A percentile compares a stretch with the other conserved stretches of the same genome.
Conservation (phyloP, 2,888 invertebrate genomes). For the Callyntrura sp. region DNA sequence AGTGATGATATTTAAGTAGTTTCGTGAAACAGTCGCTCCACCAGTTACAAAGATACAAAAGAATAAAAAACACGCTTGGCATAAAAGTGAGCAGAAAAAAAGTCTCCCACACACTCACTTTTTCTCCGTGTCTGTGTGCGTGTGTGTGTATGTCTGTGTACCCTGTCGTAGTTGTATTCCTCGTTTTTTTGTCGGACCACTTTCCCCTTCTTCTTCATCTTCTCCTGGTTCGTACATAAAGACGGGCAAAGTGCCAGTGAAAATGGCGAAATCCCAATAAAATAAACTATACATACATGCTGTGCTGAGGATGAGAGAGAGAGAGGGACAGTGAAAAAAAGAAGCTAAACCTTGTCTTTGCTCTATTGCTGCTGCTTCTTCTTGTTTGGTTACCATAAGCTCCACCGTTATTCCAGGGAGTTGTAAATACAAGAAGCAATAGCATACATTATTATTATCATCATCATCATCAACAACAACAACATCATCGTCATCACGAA, state of each 20-base stretch:
- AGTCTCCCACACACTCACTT: slow-evolving; percentile 10
- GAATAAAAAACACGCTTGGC: slow-evolving; percentile 54
- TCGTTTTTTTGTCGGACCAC: slow-evolving; percentile 51
- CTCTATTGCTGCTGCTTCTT: background rate
- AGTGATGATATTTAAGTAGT: too few relatives aligned
- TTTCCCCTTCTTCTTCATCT: slow-evolving; percentile 33
- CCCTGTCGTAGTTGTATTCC: background rate
- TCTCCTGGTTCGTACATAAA: slow-evolving; percentile 25
- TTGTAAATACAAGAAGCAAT: background rate
- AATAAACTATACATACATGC: slow-evolving; percentile 71
- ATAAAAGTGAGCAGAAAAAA: slow-evolving; percentile 68
- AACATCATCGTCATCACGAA: background rate
- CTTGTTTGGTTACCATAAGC: background rate
- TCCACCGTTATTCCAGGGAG: background rate
- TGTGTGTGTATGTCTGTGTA: too few relatives aligned
- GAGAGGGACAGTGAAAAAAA: slow-evolving; percentile 3
- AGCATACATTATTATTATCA: background rate
- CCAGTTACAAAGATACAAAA: slow-evolving; percentile 31
- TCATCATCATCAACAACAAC: background rate
- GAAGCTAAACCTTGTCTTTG: background rate
- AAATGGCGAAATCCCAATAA: slow-evolving; percentile 77
- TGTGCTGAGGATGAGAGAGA: background rate
- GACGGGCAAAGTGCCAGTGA: slow-evolving; percentile 76
- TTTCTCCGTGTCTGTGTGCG: background rate
- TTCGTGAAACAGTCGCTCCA: too few relatives aligned